Conservation (phyloP, 1,140 invertebrate species). For the Ceratina calcarata region DNA sequence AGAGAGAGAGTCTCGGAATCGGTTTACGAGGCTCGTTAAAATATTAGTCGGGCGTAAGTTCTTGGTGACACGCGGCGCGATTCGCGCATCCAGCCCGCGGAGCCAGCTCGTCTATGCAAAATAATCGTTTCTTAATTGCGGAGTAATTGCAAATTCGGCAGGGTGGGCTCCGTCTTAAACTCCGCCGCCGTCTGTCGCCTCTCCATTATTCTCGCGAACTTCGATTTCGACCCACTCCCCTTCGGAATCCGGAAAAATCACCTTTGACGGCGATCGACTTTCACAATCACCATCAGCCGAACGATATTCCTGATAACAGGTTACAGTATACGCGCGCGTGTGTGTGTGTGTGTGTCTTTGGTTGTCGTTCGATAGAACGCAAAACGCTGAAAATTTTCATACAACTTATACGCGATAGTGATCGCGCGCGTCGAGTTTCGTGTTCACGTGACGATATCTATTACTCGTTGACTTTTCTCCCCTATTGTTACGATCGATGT, state of each 20-base stretch:
- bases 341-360: too few relatives aligned
- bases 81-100: conserved; percentile 61
- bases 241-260: conserved; percentile 42
- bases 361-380: too few relatives aligned
- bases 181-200: conserved; percentile 68
- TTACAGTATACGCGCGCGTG: too few relatives aligned
- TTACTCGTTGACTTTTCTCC: too few relatives aligned
- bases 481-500: too few relatives aligned
- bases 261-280: background rate
- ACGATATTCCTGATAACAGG: too few relatives aligned
- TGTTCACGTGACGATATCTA: too few relatives aligned
- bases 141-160: conserved; percentile 75
- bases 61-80: conserved; percentile 77
- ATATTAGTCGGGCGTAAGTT: conserved; percentile 77
- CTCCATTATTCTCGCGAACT: conserved; percentile 67
- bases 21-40: conserved; percentile 78
- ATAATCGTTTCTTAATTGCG: conserved; percentile 79
- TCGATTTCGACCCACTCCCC: conserved; percentile 63
- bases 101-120: conserved; percentile 74
- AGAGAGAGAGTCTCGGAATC: conserved; percentile 67
- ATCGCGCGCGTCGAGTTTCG: too few relatives aligned
- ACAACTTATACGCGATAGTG: too few relatives aligned
- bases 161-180: conserved; percentile 62
- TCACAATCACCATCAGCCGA: too few relatives aligned
- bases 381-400: too few relatives aligned